Evolutionary conservation across 1,140 invertebrate genomes (phyloP).

Genomic region (Drosophila sucinea): DNA sequence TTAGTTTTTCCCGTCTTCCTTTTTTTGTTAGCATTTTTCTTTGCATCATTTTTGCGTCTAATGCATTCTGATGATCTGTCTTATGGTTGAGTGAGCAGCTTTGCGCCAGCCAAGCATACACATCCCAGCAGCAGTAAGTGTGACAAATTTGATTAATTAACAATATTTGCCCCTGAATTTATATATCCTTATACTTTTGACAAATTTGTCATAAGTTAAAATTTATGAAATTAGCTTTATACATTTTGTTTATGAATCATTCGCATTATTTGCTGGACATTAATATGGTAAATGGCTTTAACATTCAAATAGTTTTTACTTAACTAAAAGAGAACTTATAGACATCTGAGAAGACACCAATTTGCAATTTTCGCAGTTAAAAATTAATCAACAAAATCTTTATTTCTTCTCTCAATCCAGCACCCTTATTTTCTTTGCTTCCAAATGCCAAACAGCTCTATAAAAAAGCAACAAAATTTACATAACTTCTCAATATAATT

Average conservation of each 20-base stretch:
- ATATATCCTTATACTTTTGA: slow-evolving; percentile 7
- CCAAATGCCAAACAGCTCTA: background rate
- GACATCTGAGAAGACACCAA: background rate
- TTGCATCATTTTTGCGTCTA: slow-evolving; percentile 28
- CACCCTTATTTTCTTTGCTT: background rate
- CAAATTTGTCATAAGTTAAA: slow-evolving; percentile 23
- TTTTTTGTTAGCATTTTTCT: background rate
- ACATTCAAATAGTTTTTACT: background rate
- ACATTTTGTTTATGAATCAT: background rate
- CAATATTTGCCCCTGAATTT: slow-evolving; percentile 10
- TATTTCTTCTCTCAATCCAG: background rate
- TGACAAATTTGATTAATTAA: slow-evolving; percentile 64
- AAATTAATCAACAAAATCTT: background rate
- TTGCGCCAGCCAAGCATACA: background rate
- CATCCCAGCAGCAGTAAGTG: slow-evolving; percentile 33
- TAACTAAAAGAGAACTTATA: background rate
- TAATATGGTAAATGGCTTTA: background rate
- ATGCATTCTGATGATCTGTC: slow-evolving; percentile 59
- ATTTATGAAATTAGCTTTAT: background rate
- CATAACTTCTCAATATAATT: slow-evolving; percentile 47
- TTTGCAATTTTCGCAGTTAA: background rate
- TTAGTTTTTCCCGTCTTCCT: slow-evolving; percentile 56
- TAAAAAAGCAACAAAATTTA: slow-evolving; percentile 41
- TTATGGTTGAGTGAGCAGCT: slow-evolving; percentile 55
- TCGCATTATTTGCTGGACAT: background rate